Conservation (phyloP, 2,113 vertebrate genomes). For the Xenopus borealis region DNA sequence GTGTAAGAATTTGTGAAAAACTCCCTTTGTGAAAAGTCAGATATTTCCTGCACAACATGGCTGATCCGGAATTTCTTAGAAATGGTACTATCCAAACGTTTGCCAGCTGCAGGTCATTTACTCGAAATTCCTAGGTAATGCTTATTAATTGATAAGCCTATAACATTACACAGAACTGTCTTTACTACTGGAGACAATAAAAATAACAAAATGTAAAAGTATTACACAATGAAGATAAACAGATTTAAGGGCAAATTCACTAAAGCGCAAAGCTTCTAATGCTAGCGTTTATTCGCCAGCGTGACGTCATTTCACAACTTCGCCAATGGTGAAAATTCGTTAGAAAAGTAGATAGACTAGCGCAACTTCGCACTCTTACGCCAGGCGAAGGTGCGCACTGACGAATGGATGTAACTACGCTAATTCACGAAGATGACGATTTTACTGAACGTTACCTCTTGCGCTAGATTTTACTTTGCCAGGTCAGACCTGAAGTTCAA, state of each 20-base stretch:
- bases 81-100: conserved; percentile 7
- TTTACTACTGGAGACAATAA: conserved; percentile 27
- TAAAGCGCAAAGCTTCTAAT: too few species aligned
- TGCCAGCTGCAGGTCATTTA: conserved; percentile 36
- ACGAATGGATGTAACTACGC: too few species aligned
- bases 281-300: too few species aligned
- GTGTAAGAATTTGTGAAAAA: neutral
- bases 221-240: neutral
- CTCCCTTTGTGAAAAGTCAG: conserved; percentile 16
- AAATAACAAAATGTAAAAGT: conserved; percentile 18
- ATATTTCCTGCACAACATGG: conserved; percentile 41
- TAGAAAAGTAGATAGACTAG: too few species aligned
- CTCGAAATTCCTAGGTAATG: conserved; percentile 28
- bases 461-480: too few species aligned
- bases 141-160: conserved; percentile 31
- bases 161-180: conserved; percentile 23
- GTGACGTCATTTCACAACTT: too few species aligned
- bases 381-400: too few species aligned
- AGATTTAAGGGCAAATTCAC: neutral
- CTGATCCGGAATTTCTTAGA: conserved; percentile 18
- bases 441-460: too few species aligned
- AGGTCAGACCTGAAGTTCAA: too few species aligned
- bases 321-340: too few species aligned
- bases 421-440: too few species aligned
- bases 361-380: too few species aligned